A percentile compares a stretch with the other conserved stretches of the same genome.
These are phyloP conservation scores for Luehdorfia chinensis DNA, from an alignment of 1,140 invertebrate species.

Conservation along the genomic window DNA sequence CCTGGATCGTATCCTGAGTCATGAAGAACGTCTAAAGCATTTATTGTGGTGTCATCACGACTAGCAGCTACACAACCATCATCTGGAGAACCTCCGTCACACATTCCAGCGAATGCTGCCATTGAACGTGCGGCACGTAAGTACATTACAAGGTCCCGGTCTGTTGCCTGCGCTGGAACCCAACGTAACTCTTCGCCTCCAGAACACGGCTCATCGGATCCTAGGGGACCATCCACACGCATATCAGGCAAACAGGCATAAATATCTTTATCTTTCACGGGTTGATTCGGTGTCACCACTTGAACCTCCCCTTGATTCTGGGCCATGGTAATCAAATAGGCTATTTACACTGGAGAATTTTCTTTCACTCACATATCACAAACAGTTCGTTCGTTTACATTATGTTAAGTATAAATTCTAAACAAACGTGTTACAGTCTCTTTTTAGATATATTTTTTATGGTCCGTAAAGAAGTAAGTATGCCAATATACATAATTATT, in stretches of 20 bases:
- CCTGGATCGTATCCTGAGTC: conserved; percentile 96
- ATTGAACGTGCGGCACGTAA: conserved; percentile 96
- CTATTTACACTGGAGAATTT: conserved; percentile 56
- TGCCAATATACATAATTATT: conserved; percentile 77
- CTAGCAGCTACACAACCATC: conserved; percentile 97
- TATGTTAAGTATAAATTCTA: conserved; percentile 37
- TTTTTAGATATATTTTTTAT: conserved; percentile 51
- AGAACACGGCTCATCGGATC: conserved; percentile 86
- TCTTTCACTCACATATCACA: conserved; percentile 52
- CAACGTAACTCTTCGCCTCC: conserved; percentile 94
- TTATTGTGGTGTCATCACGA: conserved; percentile 98
- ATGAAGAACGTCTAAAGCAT: conserved; percentile 96
- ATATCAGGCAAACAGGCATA: conserved; percentile 86
- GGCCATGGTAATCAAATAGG: conserved; percentile 57
- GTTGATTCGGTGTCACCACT: conserved; percentile 69
- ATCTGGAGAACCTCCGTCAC: conserved; percentile 97
- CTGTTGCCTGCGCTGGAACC: conserved; percentile 93
- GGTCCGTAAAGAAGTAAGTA: conserved; percentile 64
- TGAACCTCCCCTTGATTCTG: conserved; percentile 75
- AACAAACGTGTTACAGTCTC: conserved; percentile 35
- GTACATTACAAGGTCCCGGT: conserved; percentile 98
- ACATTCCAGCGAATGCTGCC: conserved; percentile 97
- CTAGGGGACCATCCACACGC: conserved; percentile 79
- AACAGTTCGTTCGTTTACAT: conserved; percentile 49
- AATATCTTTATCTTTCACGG: conserved; percentile 73